These are phyloP conservation scores for Sciurus carolinensis DNA, from an alignment of 2,797 vertebrate species.

Conservation along the genomic window DNA sequence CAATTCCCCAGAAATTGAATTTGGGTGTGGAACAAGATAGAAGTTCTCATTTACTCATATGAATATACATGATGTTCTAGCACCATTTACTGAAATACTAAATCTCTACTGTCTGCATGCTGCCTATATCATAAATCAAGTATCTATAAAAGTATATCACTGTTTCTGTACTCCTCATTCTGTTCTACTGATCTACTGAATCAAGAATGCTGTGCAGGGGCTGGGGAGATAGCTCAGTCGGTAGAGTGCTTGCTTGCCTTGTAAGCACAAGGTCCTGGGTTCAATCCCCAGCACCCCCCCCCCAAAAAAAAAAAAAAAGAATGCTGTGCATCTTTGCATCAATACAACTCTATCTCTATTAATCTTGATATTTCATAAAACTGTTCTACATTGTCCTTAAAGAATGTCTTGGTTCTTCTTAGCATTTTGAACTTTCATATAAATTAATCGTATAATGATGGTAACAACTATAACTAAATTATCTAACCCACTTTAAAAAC, in stretches of 20 bases:
- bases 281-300: too few species aligned
- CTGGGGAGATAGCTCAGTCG: too few species aligned
- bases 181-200: background rate
- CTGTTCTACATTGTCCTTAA: background rate
- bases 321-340: background rate
- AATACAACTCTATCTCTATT: background rate
- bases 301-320: too few species aligned
- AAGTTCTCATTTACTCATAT: background rate
- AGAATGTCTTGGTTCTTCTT: background rate
- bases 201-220: background rate
- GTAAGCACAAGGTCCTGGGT: too few species aligned
- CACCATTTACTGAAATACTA: background rate
- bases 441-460: background rate
- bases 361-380: background rate
- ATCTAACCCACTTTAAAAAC: too few species aligned
- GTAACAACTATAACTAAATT: background rate
- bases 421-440: background rate
- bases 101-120: background rate
- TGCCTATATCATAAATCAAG: background rate
- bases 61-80: background rate
- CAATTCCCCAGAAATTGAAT: background rate
- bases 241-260: too few species aligned
- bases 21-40: background rate
- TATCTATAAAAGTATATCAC: too few species aligned
- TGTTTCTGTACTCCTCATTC: too few species aligned